Evolutionary conservation across 64 coral and sea anemone genomes (phyloP), one percentile per base, ranked within the genome.

Genomic region (Stylophora pistillata): DNA sequence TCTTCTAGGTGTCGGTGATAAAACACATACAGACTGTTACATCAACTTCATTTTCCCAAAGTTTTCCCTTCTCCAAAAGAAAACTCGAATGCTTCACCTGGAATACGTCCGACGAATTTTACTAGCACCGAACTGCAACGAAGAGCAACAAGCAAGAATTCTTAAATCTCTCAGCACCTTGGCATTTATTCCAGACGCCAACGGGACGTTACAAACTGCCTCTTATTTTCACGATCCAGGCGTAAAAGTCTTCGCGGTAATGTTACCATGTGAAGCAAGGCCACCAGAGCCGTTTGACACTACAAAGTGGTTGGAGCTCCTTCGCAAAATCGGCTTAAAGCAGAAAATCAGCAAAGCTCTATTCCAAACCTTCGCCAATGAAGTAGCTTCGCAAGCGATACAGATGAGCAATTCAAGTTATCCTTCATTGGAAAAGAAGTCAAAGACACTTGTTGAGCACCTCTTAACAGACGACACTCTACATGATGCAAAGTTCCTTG

Each of bases 171-270:
- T 96, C 52, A 37, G 7, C 76, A 87, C 28, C 2, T 83, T 96
- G 21, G 71, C 78, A 64, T 96, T 96, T 23, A 78, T 96, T 84
- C 93, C 96, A 7, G 80, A 95, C 72, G 33, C 26, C 14, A 82
- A 66, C 31, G 96, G 93, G 14, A 85, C 53, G 15, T 86, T 89
- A 13, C 26, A 69, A 61, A 86, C 26, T 13, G 93, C 96, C 2
- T 87, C 89, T 27, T 29, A 75, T 56, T 98, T 94, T 78, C 82
- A 98, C 74, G 96, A 98, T n/a, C 96, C 96, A 25, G 74, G 74
- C 34, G 94, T 95, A 28, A 53, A 56, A 26, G 96, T 98, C 16
- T 98, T 95, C 52, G 85, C 89, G 81, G 85, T 85, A 13, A 98
- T 98, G 96, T 88, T 98, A 55, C 17, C 74, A 9, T 73, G 69